Evolutionary conservation across 2,888 invertebrate genomes (phyloP), one percentile per base, ranked within the genome.

Genomic region (Emesis furor): DNA sequence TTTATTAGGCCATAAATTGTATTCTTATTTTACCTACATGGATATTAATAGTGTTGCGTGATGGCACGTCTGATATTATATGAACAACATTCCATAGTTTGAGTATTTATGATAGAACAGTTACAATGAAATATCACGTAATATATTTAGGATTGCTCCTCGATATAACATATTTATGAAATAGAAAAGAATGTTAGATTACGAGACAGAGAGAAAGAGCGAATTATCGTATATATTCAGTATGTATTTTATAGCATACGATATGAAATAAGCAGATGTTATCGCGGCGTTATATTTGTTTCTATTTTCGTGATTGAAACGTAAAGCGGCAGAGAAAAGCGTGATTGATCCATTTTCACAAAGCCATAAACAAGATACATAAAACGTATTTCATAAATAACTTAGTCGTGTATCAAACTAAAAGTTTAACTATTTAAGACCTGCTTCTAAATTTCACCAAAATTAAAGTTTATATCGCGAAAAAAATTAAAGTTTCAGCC

Each of bases 41-140:
- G 65, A 67, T 67, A 67, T 67, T 67, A 67, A 67, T 67, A 67
- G 65, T 35, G 65, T 67, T 67, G 65, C 65, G 65, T 67, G 65
- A 67, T 67, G 65, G 65, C 65, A 67, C 32, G 65, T 65, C 62
- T 65, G 62, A 65, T 65, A 67, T 55, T 67, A 35, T 67, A 67
- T 67, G 32, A 67, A 67, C 65, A 62, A 30, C 62, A 62, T 62
- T 62, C 65, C 32, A 67, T 32, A 67, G 65, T 67, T 67, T 67
- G 32, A 32, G 65, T 67, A 67, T 67, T 32, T 67, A 62, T 62
- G 62, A 62, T 62, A 59, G 62, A 5, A 67, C 32, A 67, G 65
- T 32, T 14, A 67, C 65, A 67, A 67, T 67, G 35, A 35, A 67
- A 65, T 65, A 65, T 65, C 62, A 6, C 12, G 30, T 32, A 12